Conservation (phyloP, 1,140 invertebrate species). For the Ericerus pela region DNA sequence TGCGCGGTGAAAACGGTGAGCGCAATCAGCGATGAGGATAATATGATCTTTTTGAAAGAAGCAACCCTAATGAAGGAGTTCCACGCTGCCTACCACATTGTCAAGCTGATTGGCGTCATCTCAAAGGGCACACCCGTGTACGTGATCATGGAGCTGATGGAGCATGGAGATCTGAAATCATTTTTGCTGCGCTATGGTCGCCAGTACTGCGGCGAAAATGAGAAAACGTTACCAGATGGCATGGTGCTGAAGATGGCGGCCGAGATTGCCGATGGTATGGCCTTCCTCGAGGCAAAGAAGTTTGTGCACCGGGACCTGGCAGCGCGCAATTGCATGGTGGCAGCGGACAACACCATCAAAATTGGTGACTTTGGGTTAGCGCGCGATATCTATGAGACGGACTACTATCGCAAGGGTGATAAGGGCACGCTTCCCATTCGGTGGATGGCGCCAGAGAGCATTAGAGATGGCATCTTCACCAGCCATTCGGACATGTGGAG, state of each 20-base stretch:
- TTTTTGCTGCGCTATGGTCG: slow-evolving; percentile 37
- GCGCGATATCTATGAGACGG: slow-evolving; percentile 89
- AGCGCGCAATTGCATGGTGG: slow-evolving; percentile 95
- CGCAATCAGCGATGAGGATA: slow-evolving; percentile 62
- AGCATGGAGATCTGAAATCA: slow-evolving; percentile 83
- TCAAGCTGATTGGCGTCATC: slow-evolving; percentile 86
- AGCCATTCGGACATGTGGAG: slow-evolving; percentile 90
- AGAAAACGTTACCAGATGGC: background rate
- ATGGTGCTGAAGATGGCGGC: slow-evolving; percentile 64
- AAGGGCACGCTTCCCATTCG: slow-evolving; percentile 65
- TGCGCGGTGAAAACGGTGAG: slow-evolving; percentile 95
- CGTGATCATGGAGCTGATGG: slow-evolving; percentile 97
- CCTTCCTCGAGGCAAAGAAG: slow-evolving; percentile 82
- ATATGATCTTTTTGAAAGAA: slow-evolving; percentile 36
- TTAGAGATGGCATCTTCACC: slow-evolving; percentile 87
- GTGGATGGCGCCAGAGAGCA: slow-evolving; percentile 92
- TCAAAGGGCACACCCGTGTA: slow-evolving; percentile 76
- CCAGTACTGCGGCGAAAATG: background rate
- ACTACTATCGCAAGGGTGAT: slow-evolving; percentile 88
- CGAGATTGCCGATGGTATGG: slow-evolving; percentile 98
- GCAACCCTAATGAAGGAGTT: slow-evolving; percentile 76
- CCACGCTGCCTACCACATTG: slow-evolving; percentile 80
- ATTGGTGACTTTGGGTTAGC: slow-evolving; percentile 94
- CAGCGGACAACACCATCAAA: slow-evolving; percentile 78
- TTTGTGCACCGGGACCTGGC: slow-evolving; percentile 95